These are phyloP conservation scores for Eupeodes luniger DNA, from an alignment of 2,888 invertebrate genomes.

Conservation along the genomic window DNA sequence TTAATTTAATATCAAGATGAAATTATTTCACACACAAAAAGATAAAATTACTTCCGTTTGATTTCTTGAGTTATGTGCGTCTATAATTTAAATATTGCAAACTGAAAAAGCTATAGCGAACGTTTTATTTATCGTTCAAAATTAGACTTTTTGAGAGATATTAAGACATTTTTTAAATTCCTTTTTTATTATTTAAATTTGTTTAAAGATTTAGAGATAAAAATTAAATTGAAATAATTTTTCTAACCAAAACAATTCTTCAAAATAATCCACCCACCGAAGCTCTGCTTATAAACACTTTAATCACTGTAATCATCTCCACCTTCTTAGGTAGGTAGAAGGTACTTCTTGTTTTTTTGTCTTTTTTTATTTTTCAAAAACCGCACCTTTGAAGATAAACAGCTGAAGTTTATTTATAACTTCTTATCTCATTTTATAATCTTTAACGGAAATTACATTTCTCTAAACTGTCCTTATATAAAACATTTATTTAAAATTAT, in stretches of 20 bases:
- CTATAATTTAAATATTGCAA: too few relatives aligned
- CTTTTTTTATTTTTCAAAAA: background rate
- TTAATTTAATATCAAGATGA: conserved; percentile 1
- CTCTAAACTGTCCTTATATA: conserved; percentile 51
- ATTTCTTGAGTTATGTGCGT: background rate
- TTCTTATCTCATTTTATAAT: conserved; percentile 48
- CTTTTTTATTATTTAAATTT: too few relatives aligned
- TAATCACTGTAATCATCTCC: conserved; percentile 7
- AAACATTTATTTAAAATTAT: conserved; percentile 52
- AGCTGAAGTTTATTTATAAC: conserved; percentile 35
- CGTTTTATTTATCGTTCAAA: too few relatives aligned
- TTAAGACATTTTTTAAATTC: too few relatives aligned
- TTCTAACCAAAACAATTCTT: background rate
- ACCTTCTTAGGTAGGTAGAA: background rate
- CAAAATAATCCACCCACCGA: background rate
- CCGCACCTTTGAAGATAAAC: conserved; percentile 22
- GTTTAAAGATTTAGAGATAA: too few relatives aligned
- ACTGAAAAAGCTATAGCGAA: too few relatives aligned
- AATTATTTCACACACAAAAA: background rate
- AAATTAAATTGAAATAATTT: too few relatives aligned
- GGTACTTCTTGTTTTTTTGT: too few relatives aligned
- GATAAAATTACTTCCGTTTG: background rate
- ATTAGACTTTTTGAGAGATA: too few relatives aligned
- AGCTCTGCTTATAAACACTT: background rate
- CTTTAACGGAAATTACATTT: conserved; percentile 67